phyloP scores from a whole-genome alignment of 1,140 invertebrate genomes.

The Brachionus koreanus region DNA sequence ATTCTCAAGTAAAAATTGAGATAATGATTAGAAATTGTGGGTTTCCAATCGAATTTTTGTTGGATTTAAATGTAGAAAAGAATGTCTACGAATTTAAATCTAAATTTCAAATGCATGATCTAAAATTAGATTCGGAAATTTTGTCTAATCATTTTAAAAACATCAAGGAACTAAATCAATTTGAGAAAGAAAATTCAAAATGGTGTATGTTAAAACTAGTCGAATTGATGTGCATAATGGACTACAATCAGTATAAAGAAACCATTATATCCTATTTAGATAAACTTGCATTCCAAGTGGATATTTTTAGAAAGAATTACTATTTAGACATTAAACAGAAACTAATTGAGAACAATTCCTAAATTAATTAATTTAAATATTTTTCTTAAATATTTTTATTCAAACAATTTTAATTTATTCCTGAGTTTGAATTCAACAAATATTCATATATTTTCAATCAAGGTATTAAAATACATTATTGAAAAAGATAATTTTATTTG shows the following conservation, averaged over 20 bases:
- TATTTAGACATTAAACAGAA: neutral
- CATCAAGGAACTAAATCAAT: slow-evolving; percentile 17
- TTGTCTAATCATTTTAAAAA: slow-evolving; percentile 21
- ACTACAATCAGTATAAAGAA: neutral
- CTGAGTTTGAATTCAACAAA: neutral
- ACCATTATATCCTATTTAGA: slow-evolving; percentile 2
- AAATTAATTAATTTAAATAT: neutral
- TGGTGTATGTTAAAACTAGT: slow-evolving; percentile 24
- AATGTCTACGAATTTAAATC: slow-evolving; percentile 7
- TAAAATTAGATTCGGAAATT: slow-evolving; percentile 19
- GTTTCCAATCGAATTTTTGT: neutral
- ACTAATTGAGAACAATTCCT: neutral
- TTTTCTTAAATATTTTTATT: neutral
- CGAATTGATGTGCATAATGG: slow-evolving; percentile 28
- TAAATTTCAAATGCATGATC: slow-evolving; percentile 8
- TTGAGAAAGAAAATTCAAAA: slow-evolving; percentile 22
- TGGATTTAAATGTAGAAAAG: slow-evolving; percentile 1
- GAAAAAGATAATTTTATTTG: too few species aligned
- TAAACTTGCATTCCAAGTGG: slow-evolving; percentile 25
- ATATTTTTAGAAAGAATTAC: neutral
- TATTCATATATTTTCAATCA: neutral
- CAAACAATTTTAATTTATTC: neutral
- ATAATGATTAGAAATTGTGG: neutral
- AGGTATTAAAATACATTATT: neutral
- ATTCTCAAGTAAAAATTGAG: neutral